Evolutionary conservation across 2,797 vertebrate species (phyloP).

Genomic region (Scyliorhinus canicula): DNA sequence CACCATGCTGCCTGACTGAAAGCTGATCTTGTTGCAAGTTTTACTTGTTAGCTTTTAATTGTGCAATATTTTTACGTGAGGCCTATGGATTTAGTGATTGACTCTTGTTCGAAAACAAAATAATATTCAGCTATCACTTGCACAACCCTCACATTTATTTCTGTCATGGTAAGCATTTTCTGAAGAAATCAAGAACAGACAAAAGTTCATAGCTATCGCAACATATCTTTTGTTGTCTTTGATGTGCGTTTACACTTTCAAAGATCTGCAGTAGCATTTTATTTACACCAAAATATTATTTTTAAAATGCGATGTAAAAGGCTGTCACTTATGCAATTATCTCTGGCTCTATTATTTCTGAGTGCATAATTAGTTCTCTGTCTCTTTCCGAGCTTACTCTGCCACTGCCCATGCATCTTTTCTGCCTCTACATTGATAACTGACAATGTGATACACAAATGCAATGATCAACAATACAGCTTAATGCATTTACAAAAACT

Average conservation of each 20-base stretch:
- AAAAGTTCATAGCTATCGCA: constrained; percentile 5
- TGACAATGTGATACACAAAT: too few relatives aligned
- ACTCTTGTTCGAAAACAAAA: background rate
- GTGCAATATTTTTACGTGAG: background rate
- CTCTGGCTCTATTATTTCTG: background rate
- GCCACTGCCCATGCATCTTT: background rate
- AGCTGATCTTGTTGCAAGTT: background rate
- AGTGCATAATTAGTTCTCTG: background rate
- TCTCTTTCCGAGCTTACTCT: background rate
- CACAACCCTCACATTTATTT: background rate
- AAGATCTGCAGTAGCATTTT: constrained; percentile 1
- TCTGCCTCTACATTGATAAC: background rate
- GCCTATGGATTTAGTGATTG: background rate
- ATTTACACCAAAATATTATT: constrained; percentile 9
- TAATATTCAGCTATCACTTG: background rate
- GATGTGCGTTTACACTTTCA: background rate
- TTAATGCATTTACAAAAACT: too few relatives aligned
- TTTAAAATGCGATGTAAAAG: background rate
- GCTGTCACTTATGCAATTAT: background rate
- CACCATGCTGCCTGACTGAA: background rate
- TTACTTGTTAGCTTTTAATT: background rate
- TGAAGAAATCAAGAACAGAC: background rate
- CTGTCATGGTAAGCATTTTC: background rate
- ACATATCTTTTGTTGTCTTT: background rate
- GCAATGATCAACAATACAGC: too few relatives aligned